Evolutionary conservation across 2,797 vertebrate species (phyloP), one percentile per base, ranked within the genome.

Genomic region (Acridotheres tristis): DNA sequence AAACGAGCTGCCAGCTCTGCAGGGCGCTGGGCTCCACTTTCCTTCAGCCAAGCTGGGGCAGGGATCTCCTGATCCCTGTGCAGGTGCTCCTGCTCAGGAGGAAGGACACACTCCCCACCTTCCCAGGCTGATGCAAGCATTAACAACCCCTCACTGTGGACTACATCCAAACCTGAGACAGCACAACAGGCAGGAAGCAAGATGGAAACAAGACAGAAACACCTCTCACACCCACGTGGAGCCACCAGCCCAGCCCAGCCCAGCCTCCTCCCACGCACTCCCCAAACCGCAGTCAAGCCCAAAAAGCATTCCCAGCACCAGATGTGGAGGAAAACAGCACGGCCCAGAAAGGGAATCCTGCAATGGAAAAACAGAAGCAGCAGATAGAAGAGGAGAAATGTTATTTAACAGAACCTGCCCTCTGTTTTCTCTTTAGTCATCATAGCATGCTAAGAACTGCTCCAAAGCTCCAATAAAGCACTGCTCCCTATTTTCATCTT

Each of bases 361-460:
- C 0, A 34, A 22, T 16, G 43, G 53, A 89, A 67, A 59, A 85
- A 66, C 6, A 65, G 71, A 65, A 67, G 36, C 16, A 42, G 68
- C 45, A 93, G 59, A 76, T 13, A 40, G 47, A 43, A 29, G 27
- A 62, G 17, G 51, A 79, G 63, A 72, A 92, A 42, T 13, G 9
- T 78, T 73, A 67, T 59, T 73, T 54, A 88, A 65, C 43, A 86
- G 72, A 85, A 75, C 10, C 15, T 36, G 36, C 69, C 69, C n/a
- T 78, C 85, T 84, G 40, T 71, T 94, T 93, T 30, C 51, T 50
- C 57, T 72, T 55, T 23, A 75, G 71, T 45, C 79, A 29, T 51
- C 54, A 50, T 30, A 68, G 50, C 0, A 7, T 4, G 18, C 19
- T 25, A 13, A 74, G 54, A 51, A 15, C n/a, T 3, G 1, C 58